Conservation (phyloP, 2,888 invertebrate genomes). For the Stenchaetothrips biformis region DNA sequence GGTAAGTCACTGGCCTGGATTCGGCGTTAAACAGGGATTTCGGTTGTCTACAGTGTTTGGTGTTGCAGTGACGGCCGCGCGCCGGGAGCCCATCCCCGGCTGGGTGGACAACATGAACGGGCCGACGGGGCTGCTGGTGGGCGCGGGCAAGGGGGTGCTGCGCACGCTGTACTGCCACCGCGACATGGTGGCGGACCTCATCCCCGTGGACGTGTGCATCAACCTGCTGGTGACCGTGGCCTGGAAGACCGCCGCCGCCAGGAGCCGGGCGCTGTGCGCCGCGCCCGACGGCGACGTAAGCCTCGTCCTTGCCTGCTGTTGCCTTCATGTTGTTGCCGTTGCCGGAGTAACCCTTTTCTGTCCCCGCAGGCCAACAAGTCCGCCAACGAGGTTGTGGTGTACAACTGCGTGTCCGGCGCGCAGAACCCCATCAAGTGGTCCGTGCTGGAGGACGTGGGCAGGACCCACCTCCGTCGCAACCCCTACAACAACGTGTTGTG, state of each 20-base stretch:
- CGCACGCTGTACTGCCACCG: constrained; percentile 49
- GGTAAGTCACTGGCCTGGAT: constrained; percentile 38
- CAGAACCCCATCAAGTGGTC: constrained; percentile 57
- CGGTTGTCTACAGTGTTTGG: no score
- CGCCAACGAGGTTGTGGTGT: constrained; percentile 47
- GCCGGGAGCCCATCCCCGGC: constrained; percentile 72
- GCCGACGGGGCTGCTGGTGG: constrained; percentile 63
- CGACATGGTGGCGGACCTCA: constrained; percentile 46
- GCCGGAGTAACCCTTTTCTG: background rate
- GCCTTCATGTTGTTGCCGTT: background rate
- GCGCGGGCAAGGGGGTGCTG: constrained; percentile 50
- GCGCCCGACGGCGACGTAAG: background rate
- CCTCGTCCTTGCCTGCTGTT: constrained; percentile 25
- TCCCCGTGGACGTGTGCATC: constrained; percentile 48
- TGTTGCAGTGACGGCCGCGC: constrained; percentile 67
- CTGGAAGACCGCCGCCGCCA: constrained; percentile 49
- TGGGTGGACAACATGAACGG: constrained; percentile 92
- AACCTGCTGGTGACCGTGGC: constrained; percentile 51
- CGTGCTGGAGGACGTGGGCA: constrained; percentile 50
- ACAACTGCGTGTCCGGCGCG: constrained; percentile 57
- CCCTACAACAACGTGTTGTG: constrained; percentile 52
- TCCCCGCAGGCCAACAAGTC: background rate
- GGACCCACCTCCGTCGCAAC: constrained; percentile 47
- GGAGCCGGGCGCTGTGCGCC: constrained; percentile 34
- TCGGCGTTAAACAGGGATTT: no score